Evolutionary conservation across 2,797 vertebrate species (phyloP), one percentile per base, ranked within the genome.

Genomic region (Diglossa cyanea): DNA sequence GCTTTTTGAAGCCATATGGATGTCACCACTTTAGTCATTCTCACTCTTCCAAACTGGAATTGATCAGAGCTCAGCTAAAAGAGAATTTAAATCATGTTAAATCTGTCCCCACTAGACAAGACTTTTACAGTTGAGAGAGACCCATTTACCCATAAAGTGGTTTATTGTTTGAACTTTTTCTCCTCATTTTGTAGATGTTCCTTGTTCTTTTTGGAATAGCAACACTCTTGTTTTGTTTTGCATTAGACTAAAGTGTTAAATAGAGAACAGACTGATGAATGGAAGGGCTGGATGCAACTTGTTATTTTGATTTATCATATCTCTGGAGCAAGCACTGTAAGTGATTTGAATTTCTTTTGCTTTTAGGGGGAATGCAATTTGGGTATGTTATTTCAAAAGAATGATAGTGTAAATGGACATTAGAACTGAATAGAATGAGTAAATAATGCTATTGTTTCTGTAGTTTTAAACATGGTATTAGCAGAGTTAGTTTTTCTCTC

Each of bases 231-330:
- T 93, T 81, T 98, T 97, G 92, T 95, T 97, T 98, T 97, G 47
- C 93, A 63, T 96, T 96, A 99, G 99, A 98, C 98, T 72, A 99
- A 99, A 97, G 97, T 99, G 60, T 98, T 99, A 90, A 99, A 99
- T 98, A 98, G 99, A 95, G 99, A 99, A 86, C 99, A 99, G 96
- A 99, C 99, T 2, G 99, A 99, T 88, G 99, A 99, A 95, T 99
- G 99, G 99, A 99, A 99, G 96, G 99, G 99, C 78, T 99, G 99
- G 99, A 99, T 99, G 99, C 99, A 99, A 94, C 98, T 99, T 60
- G 99, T 99, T 93, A 99, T 99, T 97, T 98, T 99, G 86, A 99
- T 99, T 97, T 99, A 99, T 97, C 99, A 99, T 97, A 98, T 99
- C 90, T 99, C 99, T 89, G 99, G 99, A 97, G 99, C 99, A 91